These are phyloP conservation scores for Aleiodes leptofemur DNA, from an alignment of 2,888 invertebrate species.

Conservation along the genomic window DNA sequence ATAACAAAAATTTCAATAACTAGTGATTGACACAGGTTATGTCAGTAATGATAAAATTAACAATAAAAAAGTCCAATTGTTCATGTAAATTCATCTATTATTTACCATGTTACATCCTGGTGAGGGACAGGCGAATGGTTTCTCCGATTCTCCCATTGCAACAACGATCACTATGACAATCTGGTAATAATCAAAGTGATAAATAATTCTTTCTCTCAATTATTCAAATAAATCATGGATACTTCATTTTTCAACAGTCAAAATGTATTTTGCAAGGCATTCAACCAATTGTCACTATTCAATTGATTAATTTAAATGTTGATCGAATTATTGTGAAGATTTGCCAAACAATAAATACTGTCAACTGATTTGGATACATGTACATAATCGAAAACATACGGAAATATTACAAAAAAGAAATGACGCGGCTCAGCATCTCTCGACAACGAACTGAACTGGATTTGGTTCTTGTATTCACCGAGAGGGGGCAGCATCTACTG, in stretches of 20 bases:
- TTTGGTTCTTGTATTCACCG: too few species aligned
- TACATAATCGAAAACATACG: too few species aligned
- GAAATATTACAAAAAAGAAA: too few species aligned
- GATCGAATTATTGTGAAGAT: slow-evolving; percentile 7
- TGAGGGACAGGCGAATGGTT: slow-evolving; percentile 84
- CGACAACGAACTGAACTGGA: too few species aligned
- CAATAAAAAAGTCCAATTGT: background rate
- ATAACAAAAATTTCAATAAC: slow-evolving; percentile 1
- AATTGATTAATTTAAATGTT: slow-evolving; percentile 5
- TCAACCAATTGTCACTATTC: background rate
- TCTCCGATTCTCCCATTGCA: slow-evolving; percentile 78
- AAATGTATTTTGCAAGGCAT: background rate
- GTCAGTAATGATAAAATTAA: background rate
- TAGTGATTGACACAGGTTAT: slow-evolving; percentile 3
- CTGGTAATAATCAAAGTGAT: slow-evolving; percentile 5
- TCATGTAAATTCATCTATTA: slow-evolving; percentile 24
- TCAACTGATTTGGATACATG: too few species aligned
- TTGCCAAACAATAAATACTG: background rate
- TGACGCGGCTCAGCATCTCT: too few species aligned
- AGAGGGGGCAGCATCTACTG: too few species aligned
- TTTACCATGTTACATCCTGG: slow-evolving; percentile 83
- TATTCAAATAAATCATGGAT: background rate
- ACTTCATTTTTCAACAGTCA: background rate
- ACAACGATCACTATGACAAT: slow-evolving; percentile 9
- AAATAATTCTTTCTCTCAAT: background rate